Percentiles rank a stretch among this genome's conserved stretches.
These are phyloP conservation scores for Callosobruchus maculatus DNA, from an alignment of 2,888 invertebrate genomes.

Conservation along the genomic window DNA sequence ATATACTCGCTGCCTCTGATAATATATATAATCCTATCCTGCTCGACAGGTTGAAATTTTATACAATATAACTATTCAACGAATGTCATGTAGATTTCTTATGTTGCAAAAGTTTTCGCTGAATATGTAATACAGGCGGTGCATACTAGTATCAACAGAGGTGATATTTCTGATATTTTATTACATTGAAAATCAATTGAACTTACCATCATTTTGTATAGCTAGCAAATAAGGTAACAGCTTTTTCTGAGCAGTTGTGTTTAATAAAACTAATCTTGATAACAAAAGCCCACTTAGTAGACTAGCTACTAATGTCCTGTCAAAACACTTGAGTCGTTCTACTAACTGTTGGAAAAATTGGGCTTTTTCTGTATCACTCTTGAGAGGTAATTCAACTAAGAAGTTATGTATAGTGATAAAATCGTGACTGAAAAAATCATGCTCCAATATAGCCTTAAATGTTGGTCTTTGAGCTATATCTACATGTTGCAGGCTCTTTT, in stretches of 20 bases:
- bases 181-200: not conserved
- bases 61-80: too few relatives aligned
- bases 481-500: slow-evolving; percentile 63
- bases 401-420: slow-evolving; percentile 82
- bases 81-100: too few relatives aligned
- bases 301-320: slow-evolving; percentile 77
- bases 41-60: too few relatives aligned
- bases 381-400: slow-evolving; percentile 76
- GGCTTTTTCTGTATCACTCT: slow-evolving; percentile 70
- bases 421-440: slow-evolving; percentile 80
- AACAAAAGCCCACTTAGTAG: slow-evolving; percentile 74
- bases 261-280: slow-evolving; percentile 81
- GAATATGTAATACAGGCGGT: too few relatives aligned
- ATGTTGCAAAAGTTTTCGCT: too few relatives aligned
- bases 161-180: not conserved
- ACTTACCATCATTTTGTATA: slow-evolving; percentile 63
- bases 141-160: not conserved
- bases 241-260: slow-evolving; percentile 71
- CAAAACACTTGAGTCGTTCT: slow-evolving; percentile 65
- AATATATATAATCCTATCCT: too few relatives aligned
- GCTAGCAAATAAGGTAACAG: slow-evolving; percentile 67
- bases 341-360: slow-evolving; percentile 73
- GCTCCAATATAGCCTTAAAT: slow-evolving; percentile 62
- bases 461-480: slow-evolving; percentile 65
- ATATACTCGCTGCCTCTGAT: too few relatives aligned